These are phyloP conservation scores for Parascotia fuliginaria DNA, from an alignment of 2,888 invertebrate genomes.

Conservation along the genomic window DNA sequence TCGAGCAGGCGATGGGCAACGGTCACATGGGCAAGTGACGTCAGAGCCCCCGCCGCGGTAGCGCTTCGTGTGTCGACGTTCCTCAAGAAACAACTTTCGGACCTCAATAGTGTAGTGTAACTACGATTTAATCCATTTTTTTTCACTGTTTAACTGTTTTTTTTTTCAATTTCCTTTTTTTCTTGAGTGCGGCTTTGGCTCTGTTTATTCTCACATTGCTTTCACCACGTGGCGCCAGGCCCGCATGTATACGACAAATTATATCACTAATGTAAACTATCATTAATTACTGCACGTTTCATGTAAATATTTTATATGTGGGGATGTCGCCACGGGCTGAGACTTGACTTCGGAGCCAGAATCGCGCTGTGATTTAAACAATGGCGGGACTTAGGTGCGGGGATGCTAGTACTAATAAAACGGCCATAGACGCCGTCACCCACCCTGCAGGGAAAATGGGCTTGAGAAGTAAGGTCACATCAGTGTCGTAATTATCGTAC, in stretches of 20 bases:
- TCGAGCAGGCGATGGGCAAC: conserved; percentile 71
- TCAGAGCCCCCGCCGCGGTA: conserved; percentile 53
- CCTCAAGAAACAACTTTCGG: conserved; percentile 77
- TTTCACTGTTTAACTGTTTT: not conserved
- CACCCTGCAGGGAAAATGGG: conserved; percentile 35
- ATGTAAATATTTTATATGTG: conserved; percentile 27
- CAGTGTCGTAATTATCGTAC: conserved; percentile 19
- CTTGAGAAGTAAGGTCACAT: conserved; percentile 18
- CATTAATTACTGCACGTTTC: conserved; percentile 16
- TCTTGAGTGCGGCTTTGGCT: conserved; percentile 12
- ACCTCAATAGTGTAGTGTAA: conserved; percentile 83
- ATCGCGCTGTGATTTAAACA: conserved; percentile 26
- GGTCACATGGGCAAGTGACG: conserved; percentile 77
- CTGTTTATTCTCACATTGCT: too few species aligned
- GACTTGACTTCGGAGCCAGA: conserved; percentile 35
- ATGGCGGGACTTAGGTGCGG: conserved; percentile 51
- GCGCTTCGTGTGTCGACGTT: conserved; percentile 83
- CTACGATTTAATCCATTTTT: conserved; percentile 49
- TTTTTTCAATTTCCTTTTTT: conserved; percentile 8
- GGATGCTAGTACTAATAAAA: conserved; percentile 50
- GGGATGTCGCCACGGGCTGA: conserved; percentile 12
- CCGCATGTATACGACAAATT: conserved; percentile 6
- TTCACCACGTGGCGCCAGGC: too few species aligned
- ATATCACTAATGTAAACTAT: conserved; percentile 23
- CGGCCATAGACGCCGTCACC: conserved; percentile 45